phyloP scores from a whole-genome alignment of 2,888 invertebrate species.

The Melieria picta region DNA sequence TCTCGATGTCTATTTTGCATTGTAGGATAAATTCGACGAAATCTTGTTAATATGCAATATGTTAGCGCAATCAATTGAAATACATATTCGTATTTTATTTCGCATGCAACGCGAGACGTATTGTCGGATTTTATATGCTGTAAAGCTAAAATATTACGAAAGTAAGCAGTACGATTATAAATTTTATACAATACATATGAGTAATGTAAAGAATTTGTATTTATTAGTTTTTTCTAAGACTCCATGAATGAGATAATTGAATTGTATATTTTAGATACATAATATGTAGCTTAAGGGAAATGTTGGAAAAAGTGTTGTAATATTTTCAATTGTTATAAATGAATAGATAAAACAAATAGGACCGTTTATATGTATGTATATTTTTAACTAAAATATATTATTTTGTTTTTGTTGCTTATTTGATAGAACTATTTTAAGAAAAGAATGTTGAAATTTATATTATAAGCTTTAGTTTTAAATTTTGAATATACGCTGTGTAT shows the following conservation, averaged over 20 bases:
- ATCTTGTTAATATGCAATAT: no score
- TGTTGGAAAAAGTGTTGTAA: conserved; percentile 60
- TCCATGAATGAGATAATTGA: conserved; percentile 18
- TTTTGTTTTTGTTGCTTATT: conserved; percentile 60
- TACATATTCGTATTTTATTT: no score
- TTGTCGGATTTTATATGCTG: no score
- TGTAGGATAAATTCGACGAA: no score
- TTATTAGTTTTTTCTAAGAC: conserved; percentile 28
- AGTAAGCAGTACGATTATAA: background rate
- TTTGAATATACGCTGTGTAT: conserved; percentile 7
- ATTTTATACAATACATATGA: conserved; percentile 13
- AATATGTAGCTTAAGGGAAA: conserved; percentile 48
- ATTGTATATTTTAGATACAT: conserved; percentile 32
- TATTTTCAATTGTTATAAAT: conserved; percentile 46
- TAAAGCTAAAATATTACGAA: no score
- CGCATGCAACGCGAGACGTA: no score
- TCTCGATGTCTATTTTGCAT: no score
- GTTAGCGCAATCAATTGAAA: no score
- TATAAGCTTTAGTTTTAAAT: conserved; percentile 29
- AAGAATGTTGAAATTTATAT: conserved; percentile 33
- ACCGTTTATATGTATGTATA: conserved; percentile 38
- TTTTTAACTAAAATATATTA: conserved; percentile 49
- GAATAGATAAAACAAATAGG: conserved; percentile 40
- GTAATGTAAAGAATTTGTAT: conserved; percentile 29
- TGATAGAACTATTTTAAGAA: conserved; percentile 31